These are phyloP conservation scores for Volucella zonaria DNA, from an alignment of 2,888 invertebrate species.

Conservation along the genomic window DNA sequence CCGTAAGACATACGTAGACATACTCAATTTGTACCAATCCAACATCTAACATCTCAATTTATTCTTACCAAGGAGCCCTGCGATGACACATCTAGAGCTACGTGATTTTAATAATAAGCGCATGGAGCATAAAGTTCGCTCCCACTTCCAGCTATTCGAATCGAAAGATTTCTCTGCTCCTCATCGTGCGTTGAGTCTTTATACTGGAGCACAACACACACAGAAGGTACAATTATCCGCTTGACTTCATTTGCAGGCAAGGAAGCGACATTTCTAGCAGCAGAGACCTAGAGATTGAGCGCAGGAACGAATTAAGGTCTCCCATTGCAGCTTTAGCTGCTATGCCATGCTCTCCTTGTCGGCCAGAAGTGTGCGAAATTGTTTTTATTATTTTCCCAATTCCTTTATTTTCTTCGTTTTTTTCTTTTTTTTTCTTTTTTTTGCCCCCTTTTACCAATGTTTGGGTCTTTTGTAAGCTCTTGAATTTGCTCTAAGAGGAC, in stretches of 20 bases:
- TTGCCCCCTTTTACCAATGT: slow-evolving; percentile 16
- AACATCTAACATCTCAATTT: slow-evolving; percentile 67
- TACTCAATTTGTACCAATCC: slow-evolving; percentile 36
- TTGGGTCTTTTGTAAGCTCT: slow-evolving; percentile 52
- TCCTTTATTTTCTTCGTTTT: background rate
- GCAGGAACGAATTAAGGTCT: slow-evolving; percentile 64
- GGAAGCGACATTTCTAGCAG: slow-evolving; percentile 51
- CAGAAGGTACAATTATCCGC: slow-evolving; percentile 70
- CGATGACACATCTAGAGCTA: slow-evolving; percentile 69
- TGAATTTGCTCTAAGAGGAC: slow-evolving; percentile 45
- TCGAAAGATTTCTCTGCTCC: background rate
- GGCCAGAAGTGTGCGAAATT: slow-evolving; percentile 67
- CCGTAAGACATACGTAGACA: slow-evolving; percentile 42
- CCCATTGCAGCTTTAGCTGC: slow-evolving; percentile 19
- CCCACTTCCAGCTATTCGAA: slow-evolving; percentile 49
- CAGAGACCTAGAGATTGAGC: slow-evolving; percentile 25
- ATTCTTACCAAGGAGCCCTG: slow-evolving; percentile 67
- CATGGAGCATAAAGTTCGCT: slow-evolving; percentile 56
- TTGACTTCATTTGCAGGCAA: slow-evolving; percentile 70
- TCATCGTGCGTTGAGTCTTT: slow-evolving; percentile 9
- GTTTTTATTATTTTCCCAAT: slow-evolving; percentile 56
- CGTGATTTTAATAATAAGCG: slow-evolving; percentile 72
- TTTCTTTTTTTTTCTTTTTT: no score
- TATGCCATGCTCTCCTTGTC: slow-evolving; percentile 9
- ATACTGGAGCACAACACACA: slow-evolving; percentile 37